Base-by-base conservation (phyloP, 2,797 vertebrate species). In the Intellagama lesueurii region DNA sequence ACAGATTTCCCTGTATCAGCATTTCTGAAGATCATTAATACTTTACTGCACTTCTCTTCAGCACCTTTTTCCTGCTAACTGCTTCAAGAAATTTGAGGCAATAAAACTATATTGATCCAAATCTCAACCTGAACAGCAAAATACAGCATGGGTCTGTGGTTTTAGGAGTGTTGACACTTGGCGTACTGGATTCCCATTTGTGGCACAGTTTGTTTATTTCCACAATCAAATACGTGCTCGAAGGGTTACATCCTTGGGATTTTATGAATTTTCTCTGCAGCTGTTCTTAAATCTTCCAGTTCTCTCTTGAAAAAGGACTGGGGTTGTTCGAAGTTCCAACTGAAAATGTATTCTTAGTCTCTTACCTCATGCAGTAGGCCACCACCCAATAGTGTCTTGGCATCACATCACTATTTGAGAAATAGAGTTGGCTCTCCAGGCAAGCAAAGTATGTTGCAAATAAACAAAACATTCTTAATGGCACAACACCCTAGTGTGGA, bases 391-490 rank as follows among this genome's bases (percentile, higher is more conserved):
- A 69, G 75, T 77, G 47, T 78, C 85, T 83, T 35, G 70, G 88
- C 68, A 77, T 28, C 14, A 35, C 6, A 52, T 7, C 0, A 16
- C 47, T 91, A 91, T 91, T 92, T 80, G 89, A 49, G 60, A 77
- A 78, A 85, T 83, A 35, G 77, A 90, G 80, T 49, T 88, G 85
- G 56, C 80, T 83, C 32, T 56, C 28, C 32, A 83, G 88, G 72
- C 40, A 86, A 90, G 80, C 52, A 75, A 80, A 28, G 88, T 12
- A 81, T 79, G 75, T 68, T 90, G 81, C 66, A 88, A 94, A 81
- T 89, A 94, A 68, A 60, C 81, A 8, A 12, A 76, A 12, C 72
- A 60, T n/a, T 12, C 44, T 70, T 66, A 88, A 49, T 0, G 3
- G 79, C 68, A 84, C 3, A 32, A 86, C 5, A 69, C 66, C 28